Percentiles rank a stretch among this genome's conserved stretches.
These are phyloP conservation scores for Aphelenchoides fujianensis DNA, from an alignment of 1,140 invertebrate genomes.

Conservation along the genomic window DNA sequence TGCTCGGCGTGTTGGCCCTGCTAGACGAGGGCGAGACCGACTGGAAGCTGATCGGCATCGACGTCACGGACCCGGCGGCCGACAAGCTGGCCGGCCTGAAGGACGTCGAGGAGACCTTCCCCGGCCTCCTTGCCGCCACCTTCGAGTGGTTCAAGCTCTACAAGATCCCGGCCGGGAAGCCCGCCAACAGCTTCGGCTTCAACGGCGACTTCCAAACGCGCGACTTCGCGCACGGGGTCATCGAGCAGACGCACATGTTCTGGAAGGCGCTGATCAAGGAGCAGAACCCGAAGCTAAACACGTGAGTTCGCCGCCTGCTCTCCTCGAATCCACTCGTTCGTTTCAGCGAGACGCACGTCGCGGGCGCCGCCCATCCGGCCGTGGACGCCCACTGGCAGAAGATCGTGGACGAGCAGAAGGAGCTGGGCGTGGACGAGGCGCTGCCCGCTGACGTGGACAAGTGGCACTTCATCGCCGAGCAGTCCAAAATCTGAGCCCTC, in stretches of 20 bases:
- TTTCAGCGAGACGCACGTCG: conserved; percentile 38
- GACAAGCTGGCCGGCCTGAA: conserved; percentile 75
- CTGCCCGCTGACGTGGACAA: conserved; percentile 50
- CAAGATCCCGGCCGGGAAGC: conserved; percentile 95
- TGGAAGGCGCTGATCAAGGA: conserved; percentile 70
- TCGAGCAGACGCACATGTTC: conserved; percentile 76
- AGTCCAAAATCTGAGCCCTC: conserved; percentile 16
- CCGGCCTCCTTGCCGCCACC: conserved; percentile 82
- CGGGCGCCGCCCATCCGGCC: conserved; percentile 41
- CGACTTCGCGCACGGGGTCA: conserved; percentile 79
- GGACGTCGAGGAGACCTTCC: conserved; percentile 87
- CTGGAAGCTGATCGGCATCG: conserved; percentile 93
- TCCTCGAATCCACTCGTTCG: background rate
- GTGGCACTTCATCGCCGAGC: conserved; percentile 49
- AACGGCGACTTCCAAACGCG: conserved; percentile 85
- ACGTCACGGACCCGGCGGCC: conserved; percentile 84
- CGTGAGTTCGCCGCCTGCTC: conserved; percentile 27
- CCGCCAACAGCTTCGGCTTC: conserved; percentile 93
- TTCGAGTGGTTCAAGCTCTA: conserved; percentile 98
- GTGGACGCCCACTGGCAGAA: conserved; percentile 33
- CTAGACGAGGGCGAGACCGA: conserved; percentile 98
- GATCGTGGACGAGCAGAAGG: conserved; percentile 28
- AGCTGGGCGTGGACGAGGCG: conserved; percentile 8
- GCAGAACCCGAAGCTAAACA: conserved; percentile 42
- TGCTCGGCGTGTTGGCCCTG: conserved; percentile 81